Percentiles rank a stretch among this genome's conserved stretches.
Evolutionary conservation across 1,140 invertebrate genomes (phyloP).

Genomic region (Parasteatoda tepidariorum): DNA sequence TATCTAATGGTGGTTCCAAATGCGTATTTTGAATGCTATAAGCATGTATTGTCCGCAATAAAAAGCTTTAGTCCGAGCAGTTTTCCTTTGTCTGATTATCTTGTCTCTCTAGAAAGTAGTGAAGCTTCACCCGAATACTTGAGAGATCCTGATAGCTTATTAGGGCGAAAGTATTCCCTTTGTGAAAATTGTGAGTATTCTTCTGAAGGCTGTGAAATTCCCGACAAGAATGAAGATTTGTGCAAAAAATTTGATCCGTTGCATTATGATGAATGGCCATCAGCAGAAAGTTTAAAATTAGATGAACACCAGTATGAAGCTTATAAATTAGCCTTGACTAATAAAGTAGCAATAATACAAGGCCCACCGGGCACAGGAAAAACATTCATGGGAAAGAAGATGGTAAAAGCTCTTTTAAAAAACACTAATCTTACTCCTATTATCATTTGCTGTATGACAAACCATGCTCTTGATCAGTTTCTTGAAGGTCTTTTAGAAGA

Average conservation of each 20-base stretch:
- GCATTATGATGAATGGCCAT: slow-evolving; percentile 34
- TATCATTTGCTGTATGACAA: slow-evolving; percentile 85
- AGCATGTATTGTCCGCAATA: slow-evolving; percentile 69
- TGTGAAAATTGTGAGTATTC: slow-evolving; percentile 17
- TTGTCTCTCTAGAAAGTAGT: slow-evolving; percentile 62
- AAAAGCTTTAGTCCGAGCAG: slow-evolving; percentile 65
- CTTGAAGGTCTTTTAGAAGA: slow-evolving; percentile 76
- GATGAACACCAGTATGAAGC: slow-evolving; percentile 70
- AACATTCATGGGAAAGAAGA: slow-evolving; percentile 76
- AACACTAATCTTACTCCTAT: slow-evolving; percentile 72
- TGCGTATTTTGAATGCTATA: slow-evolving; percentile 71
- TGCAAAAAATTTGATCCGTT: slow-evolving; percentile 37
- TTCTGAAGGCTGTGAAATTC: neutral
- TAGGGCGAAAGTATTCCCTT: slow-evolving; percentile 15
- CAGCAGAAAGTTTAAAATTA: slow-evolving; percentile 28
- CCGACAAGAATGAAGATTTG: neutral
- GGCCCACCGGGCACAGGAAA: slow-evolving; percentile 83
- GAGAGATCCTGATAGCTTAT: neutral
- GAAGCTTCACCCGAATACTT: slow-evolving; percentile 45
- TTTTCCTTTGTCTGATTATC: slow-evolving; percentile 68
- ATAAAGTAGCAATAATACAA: slow-evolving; percentile 78
- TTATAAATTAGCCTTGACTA: slow-evolving; percentile 69
- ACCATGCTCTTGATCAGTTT: slow-evolving; percentile 91
- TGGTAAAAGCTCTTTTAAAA: slow-evolving; percentile 66
- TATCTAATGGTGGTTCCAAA: slow-evolving; percentile 69